Conservation (phyloP, 2,797 vertebrate genomes). For the Novumbra hubbsi region DNA sequence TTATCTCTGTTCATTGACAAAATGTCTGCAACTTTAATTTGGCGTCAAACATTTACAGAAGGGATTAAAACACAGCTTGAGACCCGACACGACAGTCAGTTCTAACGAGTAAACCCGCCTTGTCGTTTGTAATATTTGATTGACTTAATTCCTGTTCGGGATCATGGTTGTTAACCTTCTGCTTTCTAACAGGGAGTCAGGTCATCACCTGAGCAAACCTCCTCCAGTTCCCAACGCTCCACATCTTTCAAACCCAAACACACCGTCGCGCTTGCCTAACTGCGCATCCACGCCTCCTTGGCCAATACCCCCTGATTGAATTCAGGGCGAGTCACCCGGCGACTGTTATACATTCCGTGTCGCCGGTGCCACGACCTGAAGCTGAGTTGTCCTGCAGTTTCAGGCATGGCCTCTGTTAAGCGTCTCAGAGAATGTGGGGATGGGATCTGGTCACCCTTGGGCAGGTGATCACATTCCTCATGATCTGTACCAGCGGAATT, state of each 20-base stretch:
- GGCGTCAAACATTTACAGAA: slow-evolving; percentile 12
- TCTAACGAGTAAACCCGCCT: slow-evolving; percentile 21
- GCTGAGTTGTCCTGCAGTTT: neutral
- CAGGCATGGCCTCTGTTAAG: neutral
- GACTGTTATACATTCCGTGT: neutral
- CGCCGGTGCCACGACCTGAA: neutral
- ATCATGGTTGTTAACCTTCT: neutral
- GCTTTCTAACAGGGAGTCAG: neutral
- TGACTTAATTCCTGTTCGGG: slow-evolving; percentile 16
- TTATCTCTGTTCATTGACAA: slow-evolving; percentile 6
- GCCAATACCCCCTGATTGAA: no score
- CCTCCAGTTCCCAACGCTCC: neutral
- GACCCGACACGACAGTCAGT: slow-evolving; percentile 11
- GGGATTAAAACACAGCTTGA: slow-evolving; percentile 3
- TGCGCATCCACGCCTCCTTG: no score
- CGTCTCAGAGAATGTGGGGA: neutral
- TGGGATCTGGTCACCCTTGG: no score
- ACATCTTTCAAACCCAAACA: neutral
- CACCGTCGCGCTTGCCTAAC: neutral
- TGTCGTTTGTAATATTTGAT: slow-evolving; percentile 11
- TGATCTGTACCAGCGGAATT: no score
- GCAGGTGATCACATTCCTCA: no score
- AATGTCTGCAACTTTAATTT: neutral
- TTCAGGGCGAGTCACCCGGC: no score
- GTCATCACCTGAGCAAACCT: neutral